Conservation (phyloP, 2,113 vertebrate genomes). For the Cinclus cinclus region DNA sequence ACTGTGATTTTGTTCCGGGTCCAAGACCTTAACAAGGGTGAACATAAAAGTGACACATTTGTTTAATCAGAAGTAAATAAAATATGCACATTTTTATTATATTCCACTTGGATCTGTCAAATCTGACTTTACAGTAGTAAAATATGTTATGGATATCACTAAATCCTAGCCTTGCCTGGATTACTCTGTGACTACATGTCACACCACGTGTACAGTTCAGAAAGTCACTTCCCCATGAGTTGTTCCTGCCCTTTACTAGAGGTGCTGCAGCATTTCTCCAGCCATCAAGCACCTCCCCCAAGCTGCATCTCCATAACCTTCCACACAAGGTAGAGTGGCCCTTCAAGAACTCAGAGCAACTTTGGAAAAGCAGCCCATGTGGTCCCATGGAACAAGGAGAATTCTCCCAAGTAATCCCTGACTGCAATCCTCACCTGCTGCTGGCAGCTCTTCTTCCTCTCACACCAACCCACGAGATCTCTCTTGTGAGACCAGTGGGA, state of each 20-base stretch:
- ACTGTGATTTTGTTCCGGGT: constrained; percentile 97
- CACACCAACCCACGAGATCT: background rate
- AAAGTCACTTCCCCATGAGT: background rate
- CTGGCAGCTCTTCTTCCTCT: background rate
- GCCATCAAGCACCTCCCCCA: background rate
- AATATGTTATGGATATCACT: background rate
- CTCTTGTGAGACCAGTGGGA: background rate
- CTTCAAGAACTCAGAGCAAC: background rate
- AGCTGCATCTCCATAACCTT: background rate
- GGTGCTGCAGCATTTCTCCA: background rate
- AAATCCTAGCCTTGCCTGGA: background rate
- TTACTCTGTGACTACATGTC: background rate
- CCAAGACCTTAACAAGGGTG: constrained; percentile 82
- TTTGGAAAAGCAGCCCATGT: background rate
- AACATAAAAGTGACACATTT: background rate
- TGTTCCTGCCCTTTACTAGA: background rate
- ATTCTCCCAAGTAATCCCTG: background rate
- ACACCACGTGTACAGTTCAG: background rate
- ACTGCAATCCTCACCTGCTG: background rate
- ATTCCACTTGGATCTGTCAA: background rate
- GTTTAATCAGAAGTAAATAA: background rate
- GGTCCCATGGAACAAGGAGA: background rate
- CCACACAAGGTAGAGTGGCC: background rate
- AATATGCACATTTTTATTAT: background rate
- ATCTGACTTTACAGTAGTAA: background rate